Conservation (phyloP, 1,140 invertebrate species). For the Trichomalopsis sarcophagae region DNA sequence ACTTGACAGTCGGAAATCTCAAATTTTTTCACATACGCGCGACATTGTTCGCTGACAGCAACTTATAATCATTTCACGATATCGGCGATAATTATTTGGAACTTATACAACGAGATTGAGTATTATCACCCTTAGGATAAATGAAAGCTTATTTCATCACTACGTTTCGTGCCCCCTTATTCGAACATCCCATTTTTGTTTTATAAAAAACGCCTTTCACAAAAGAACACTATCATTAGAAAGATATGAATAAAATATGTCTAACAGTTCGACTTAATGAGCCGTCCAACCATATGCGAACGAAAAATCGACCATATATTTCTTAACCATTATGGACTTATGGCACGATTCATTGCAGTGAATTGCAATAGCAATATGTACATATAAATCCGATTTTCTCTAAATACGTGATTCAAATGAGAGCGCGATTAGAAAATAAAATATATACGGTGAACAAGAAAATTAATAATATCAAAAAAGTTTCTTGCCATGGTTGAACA, state of each 20-base stretch:
- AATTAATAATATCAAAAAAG: slow-evolving; percentile 19
- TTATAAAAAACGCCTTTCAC: slow-evolving; percentile 31
- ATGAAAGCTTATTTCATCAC: slow-evolving; percentile 49
- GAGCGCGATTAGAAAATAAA: not conserved
- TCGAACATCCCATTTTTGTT: slow-evolving; percentile 3
- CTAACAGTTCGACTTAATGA: slow-evolving; percentile 23
- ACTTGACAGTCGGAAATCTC: slow-evolving; percentile 7
- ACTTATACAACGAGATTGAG: slow-evolving; percentile 38
- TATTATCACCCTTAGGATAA: slow-evolving; percentile 44
- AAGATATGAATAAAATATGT: slow-evolving; percentile 44
- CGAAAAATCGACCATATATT: slow-evolving; percentile 35
- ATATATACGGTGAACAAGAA: not conserved
- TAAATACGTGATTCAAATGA: slow-evolving; percentile 10
- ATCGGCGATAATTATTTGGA: not conserved
- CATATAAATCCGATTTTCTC: slow-evolving; percentile 19
- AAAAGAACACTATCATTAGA: slow-evolving; percentile 18
- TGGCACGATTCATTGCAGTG: slow-evolving; percentile 42
- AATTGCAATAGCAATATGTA: slow-evolving; percentile 37
- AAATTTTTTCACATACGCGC: slow-evolving; percentile 27
- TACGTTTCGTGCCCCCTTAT: slow-evolving; percentile 5
- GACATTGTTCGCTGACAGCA: not conserved
- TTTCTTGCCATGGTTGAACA: slow-evolving; percentile 42
- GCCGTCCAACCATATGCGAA: slow-evolving; percentile 30
- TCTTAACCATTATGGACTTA: slow-evolving; percentile 23
- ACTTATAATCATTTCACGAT: slow-evolving; percentile 10